Base-by-base conservation (phyloP, 2,113 vertebrate genomes). In the Platichthys stellatus region DNA sequence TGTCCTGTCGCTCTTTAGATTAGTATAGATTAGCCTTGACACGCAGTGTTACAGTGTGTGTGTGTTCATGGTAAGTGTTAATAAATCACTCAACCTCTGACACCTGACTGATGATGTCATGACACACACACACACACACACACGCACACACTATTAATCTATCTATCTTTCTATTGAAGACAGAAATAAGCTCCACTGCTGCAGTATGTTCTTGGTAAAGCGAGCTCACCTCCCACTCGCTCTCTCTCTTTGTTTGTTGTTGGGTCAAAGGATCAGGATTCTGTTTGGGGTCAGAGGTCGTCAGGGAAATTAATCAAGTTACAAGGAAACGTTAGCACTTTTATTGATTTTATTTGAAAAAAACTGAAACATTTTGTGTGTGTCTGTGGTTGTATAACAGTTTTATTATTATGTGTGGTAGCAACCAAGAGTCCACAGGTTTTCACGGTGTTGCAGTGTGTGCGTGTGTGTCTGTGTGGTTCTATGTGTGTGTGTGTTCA, bases 21-120 rank as follows among this genome's bases (percentile, higher is more conserved):
- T 83, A 88, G 60, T 79, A 80, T 77, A 82, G 86, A 87, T 88
- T 88, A 85, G 82, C 73, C 69, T 85, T 74, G 80, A 88, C 86
- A 70, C 56, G 69, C 58, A 45, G 59, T 53, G 26, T 62, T 54
- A 43, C 40, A 40, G 31, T 31, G 31, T 31, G 31, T 31, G 53
- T 53, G 74, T 69, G 66, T 71, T 68, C 71, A 68, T 81, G 70
- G 74, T 79, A 67, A 84, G 66, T 78, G 83, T 67, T 78, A 56
- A 43, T 76, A 65, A 79, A 81, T 84, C 72, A 81, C 76, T 88
- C 80, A 72, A 59, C 51, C 70, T 13, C 49, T 0, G 31, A 83
- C 74, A 69, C 80, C 73, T 69, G 9, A 12, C 62, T 63, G 45
- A 80, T 84, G 79, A 76, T 88, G 82, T 77, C 79, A 82, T 72